phyloP scores from a whole-genome alignment of 1,140 invertebrate genomes.

The Meloidogyne floridensis region DNA sequence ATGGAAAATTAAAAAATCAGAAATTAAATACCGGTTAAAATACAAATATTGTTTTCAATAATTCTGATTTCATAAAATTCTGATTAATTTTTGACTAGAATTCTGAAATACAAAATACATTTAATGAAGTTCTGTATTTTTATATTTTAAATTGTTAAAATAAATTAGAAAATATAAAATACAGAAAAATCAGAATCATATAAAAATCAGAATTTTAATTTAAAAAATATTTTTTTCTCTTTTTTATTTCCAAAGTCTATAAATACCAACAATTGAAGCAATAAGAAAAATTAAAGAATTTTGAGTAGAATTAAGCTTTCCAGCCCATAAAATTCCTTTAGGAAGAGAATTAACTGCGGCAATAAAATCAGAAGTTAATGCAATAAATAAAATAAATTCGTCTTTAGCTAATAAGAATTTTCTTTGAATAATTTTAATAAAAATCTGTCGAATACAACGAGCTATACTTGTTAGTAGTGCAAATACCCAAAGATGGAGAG shows the following conservation, averaged over 20 bases:
- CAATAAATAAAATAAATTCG: slow-evolving; percentile 14
- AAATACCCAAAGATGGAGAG: slow-evolving; percentile 23
- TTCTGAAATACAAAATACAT: too few relatives aligned
- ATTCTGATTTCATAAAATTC: too few relatives aligned
- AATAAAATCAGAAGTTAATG: slow-evolving; percentile 10
- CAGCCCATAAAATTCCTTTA: slow-evolving; percentile 23
- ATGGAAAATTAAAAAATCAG: too few relatives aligned
- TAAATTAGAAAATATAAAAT: too few relatives aligned
- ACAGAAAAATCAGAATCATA: too few relatives aligned
- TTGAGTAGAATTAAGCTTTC: slow-evolving; percentile 1
- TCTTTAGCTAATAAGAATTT: background rate
- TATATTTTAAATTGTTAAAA: too few relatives aligned
- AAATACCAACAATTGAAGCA: slow-evolving; percentile 12
- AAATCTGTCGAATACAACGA: slow-evolving; percentile 16
- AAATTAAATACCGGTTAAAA: too few relatives aligned
- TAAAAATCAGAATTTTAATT: too few relatives aligned
- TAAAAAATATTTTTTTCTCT: too few relatives aligned
- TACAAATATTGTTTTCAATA: too few relatives aligned
- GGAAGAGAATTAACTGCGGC: slow-evolving; percentile 6
- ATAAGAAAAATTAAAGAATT: background rate
- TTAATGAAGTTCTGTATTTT: too few relatives aligned
- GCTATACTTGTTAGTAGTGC: slow-evolving; percentile 8
- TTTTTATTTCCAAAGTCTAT: slow-evolving; percentile 3
- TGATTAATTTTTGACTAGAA: too few relatives aligned
- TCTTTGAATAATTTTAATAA: background rate